Evolutionary conservation across 2,113 vertebrate species (phyloP).

Genomic region (Podocnemis expansa): DNA sequence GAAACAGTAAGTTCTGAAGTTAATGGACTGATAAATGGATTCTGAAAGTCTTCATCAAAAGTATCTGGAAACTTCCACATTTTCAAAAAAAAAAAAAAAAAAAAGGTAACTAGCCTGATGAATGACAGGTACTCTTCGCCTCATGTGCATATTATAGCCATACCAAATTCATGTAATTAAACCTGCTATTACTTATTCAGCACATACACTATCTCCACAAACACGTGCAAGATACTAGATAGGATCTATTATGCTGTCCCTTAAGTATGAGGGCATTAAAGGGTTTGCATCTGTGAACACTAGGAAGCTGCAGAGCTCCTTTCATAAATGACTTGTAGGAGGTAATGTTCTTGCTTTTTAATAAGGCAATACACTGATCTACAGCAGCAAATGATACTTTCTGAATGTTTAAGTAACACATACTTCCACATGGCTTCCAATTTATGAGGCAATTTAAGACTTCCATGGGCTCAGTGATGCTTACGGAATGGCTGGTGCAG

Average conservation of each 20-base stretch:
- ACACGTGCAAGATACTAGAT: not conserved
- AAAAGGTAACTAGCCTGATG: not conserved
- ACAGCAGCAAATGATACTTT: slow-evolving; percentile 59
- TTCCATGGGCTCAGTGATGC: slow-evolving; percentile 54
- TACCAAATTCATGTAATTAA: not conserved
- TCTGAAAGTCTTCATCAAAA: not conserved
- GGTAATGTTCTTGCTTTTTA: slow-evolving; percentile 52
- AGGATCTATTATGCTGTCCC: not conserved
- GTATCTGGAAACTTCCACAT: not conserved
- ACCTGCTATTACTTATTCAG: not conserved
- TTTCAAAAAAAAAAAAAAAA: not conserved
- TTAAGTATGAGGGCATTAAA: slow-evolving; percentile 25
- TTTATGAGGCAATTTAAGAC: slow-evolving; percentile 66
- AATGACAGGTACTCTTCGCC: not conserved
- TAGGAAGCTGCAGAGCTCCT: slow-evolving; percentile 24
- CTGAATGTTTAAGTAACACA: slow-evolving; percentile 56
- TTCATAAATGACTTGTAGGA: slow-evolving; percentile 46
- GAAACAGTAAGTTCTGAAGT: not conserved
- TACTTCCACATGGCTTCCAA: slow-evolving; percentile 55
- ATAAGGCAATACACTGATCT: slow-evolving; percentile 39
- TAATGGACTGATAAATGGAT: not conserved
- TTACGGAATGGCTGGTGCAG: slow-evolving; percentile 59
- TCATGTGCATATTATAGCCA: not conserved
- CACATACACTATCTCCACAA: not conserved
- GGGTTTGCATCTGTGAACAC: not conserved